phyloP scores from a whole-genome alignment of 2,113 vertebrate species.

The Oreochromis niloticus region DNA sequence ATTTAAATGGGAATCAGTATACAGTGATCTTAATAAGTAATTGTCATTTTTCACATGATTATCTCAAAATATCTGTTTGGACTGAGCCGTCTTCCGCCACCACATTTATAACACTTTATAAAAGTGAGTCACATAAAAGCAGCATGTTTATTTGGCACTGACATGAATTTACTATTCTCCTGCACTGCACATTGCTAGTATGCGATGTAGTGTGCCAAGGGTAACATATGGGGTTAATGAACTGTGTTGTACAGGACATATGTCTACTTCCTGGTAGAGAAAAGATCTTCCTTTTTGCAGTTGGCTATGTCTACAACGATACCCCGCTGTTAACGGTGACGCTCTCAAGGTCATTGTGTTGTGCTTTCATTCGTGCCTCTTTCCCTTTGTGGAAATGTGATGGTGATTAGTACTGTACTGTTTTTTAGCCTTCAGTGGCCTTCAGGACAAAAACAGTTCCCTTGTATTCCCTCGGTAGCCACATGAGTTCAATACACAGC shows the following conservation, averaged over 20 bases:
- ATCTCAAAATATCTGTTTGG: background rate
- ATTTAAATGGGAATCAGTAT: background rate
- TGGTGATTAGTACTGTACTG: background rate
- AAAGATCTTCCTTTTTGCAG: background rate
- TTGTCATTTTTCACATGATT: background rate
- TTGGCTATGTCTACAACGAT: background rate
- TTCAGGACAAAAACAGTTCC: background rate
- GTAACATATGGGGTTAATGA: constrained; percentile 56
- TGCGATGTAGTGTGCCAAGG: background rate
- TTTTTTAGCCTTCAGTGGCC: background rate
- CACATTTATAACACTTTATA: background rate
- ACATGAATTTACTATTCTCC: background rate
- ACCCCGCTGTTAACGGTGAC: background rate
- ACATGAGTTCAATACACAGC: background rate
- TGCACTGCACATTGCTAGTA: background rate
- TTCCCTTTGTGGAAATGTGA: background rate
- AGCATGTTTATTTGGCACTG: constrained; percentile 7
- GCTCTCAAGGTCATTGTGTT: constrained; percentile 1
- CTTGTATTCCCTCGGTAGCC: background rate
- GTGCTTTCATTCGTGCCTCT: background rate
- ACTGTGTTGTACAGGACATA: constrained; percentile 41
- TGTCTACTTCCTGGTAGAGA: constrained; percentile 21
- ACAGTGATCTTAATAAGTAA: background rate
- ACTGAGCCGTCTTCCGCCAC: background rate
- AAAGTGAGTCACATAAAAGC: background rate